phyloP scores from a whole-genome alignment of 2,113 vertebrate genomes.

The Laticauda laticaudata region DNA sequence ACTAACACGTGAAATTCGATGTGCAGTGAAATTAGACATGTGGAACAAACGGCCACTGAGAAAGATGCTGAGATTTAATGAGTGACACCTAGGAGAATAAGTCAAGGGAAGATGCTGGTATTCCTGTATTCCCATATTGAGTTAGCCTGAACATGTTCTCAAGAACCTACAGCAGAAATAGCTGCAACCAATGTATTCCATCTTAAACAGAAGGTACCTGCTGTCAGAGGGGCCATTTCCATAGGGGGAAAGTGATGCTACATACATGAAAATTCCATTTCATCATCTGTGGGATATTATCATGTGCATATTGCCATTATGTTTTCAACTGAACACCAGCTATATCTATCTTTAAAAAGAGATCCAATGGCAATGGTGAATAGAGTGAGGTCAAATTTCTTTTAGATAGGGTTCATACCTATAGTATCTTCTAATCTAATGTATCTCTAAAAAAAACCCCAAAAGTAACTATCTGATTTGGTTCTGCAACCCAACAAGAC shows the following conservation, averaged over 20 bases:
- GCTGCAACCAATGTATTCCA: not conserved
- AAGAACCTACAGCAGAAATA: not conserved
- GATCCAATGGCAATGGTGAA: not conserved
- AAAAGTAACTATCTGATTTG: too few species aligned
- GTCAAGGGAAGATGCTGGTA: not conserved
- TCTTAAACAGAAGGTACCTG: not conserved
- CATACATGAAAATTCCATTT: too few species aligned
- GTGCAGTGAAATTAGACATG: not conserved
- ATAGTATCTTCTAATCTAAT: not conserved
- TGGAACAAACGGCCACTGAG: not conserved
- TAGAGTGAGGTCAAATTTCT: not conserved
- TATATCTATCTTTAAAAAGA: not conserved
- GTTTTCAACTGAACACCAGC: too few species aligned
- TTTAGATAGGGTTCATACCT: not conserved
- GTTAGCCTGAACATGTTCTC: not conserved
- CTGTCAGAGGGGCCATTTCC: not conserved
- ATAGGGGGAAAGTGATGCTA: not conserved
- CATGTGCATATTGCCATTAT: too few species aligned
- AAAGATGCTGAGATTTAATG: not conserved
- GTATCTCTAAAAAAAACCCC: too few species aligned
- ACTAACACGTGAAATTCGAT: too few species aligned
- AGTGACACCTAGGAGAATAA: not conserved
- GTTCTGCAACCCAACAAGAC: too few species aligned
- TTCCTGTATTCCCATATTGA: not conserved
- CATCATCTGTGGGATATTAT: too few species aligned